A percentile compares a stretch with the other conserved stretches of the same genome.
phyloP scores from a whole-genome alignment of 2,797 vertebrate species.

The Lutjanus argentimaculatus region DNA sequence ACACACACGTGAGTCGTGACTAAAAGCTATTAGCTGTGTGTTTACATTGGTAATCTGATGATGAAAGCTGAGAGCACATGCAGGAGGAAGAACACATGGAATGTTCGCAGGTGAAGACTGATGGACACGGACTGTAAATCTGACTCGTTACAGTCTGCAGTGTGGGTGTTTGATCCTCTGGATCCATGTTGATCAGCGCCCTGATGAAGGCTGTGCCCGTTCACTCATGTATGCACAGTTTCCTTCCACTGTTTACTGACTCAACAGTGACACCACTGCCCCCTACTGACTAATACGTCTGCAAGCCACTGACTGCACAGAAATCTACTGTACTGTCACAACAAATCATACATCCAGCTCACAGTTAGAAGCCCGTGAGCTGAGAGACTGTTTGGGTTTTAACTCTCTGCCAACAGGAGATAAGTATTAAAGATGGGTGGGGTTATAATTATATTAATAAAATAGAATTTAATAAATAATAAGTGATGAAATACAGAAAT shows the following conservation, averaged over 20 bases:
- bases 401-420: neutral
- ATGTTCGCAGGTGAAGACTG: neutral
- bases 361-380: neutral
- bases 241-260: neutral
- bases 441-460: neutral
- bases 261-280: constrained; percentile 14
- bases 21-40: constrained; percentile 15
- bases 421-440: neutral
- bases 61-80: neutral
- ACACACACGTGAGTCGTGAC: neutral
- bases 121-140: neutral
- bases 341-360: no score
- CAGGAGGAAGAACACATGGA: neutral
- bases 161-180: neutral
- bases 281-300: constrained; percentile 2
- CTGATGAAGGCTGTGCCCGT: neutral
- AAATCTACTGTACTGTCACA: no score
- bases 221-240: neutral
- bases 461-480: neutral
- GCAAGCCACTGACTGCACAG: neutral
- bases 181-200: neutral
- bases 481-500: neutral
- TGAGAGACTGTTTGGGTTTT: neutral
- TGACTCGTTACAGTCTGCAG: neutral
- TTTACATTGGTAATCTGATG: constrained; percentile 4